Percentiles rank a stretch among this genome's conserved stretches.
Evolutionary conservation across 2,113 vertebrate genomes (phyloP).

Genomic region (Ciconia maguari): DNA sequence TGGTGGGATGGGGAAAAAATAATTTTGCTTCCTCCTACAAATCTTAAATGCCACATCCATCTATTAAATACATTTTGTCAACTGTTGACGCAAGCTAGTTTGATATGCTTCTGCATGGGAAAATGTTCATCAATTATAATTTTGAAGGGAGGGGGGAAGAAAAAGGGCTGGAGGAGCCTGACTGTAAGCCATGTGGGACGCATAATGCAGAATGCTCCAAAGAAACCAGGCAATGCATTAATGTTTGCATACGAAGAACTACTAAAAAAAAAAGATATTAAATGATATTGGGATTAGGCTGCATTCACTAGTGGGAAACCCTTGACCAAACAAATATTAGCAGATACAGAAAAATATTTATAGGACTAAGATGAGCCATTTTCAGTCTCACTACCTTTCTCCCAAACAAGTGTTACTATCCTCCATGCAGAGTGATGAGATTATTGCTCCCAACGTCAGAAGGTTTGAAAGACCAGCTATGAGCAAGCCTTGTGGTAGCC

Average conservation of each 20-base stretch:
- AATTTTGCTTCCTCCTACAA: neutral
- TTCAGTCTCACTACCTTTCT: neutral
- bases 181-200: neutral
- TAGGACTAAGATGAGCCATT: neutral
- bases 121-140: neutral
- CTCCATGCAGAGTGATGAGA: neutral
- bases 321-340: neutral
- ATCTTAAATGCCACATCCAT: neutral
- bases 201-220: neutral
- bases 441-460: neutral
- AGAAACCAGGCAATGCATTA: neutral
- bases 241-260: neutral
- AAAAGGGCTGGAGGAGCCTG: neutral
- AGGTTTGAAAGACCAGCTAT: neutral
- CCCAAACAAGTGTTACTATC: neutral
- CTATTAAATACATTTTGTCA: neutral
- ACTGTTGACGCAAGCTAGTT: neutral
- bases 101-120: neutral
- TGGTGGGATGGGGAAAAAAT: neutral
- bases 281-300: neutral
- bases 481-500: neutral
- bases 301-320: neutral
- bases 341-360: neutral
- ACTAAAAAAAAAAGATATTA: neutral
- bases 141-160: neutral